Conservation (phyloP, 2,113 vertebrate genomes). For the Myiozetetes cayanensis region DNA sequence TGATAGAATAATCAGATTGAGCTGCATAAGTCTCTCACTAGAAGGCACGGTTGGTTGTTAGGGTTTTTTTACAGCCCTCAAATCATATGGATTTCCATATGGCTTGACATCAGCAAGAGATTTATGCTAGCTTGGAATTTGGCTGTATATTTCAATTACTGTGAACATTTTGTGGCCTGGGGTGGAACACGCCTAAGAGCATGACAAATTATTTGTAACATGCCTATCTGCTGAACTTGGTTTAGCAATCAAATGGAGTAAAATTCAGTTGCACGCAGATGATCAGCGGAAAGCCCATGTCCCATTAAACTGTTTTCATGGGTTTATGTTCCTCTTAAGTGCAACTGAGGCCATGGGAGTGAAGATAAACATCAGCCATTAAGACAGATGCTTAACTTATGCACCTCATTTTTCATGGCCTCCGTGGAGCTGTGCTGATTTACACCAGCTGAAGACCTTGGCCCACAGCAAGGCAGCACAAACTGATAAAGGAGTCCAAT, state of each 20-base stretch:
- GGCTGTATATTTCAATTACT: constrained; percentile 60
- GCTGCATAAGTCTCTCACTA: not conserved
- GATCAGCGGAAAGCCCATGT: constrained; percentile 45
- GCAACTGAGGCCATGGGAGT: constrained; percentile 45
- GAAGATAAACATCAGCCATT: constrained; percentile 58
- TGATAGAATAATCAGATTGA: constrained; percentile 38
- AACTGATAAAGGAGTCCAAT: constrained; percentile 7
- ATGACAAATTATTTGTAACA: constrained; percentile 61
- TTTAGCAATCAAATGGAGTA: constrained; percentile 32
- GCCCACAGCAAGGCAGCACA: constrained; percentile 19
- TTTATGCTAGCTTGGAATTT: constrained; percentile 62
- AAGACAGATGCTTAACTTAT: constrained; percentile 58
- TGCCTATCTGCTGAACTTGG: constrained; percentile 33
- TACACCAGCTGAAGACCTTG: constrained; percentile 47
- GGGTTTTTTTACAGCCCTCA: not conserved
- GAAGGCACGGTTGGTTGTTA: not conserved
- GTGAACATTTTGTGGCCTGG: constrained; percentile 53
- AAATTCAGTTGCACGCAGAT: constrained; percentile 34
- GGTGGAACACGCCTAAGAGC: constrained; percentile 17
- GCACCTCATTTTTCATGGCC: constrained; percentile 61
- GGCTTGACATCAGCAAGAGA: constrained; percentile 51
- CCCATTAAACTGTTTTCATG: constrained; percentile 49
- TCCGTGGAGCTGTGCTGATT: constrained; percentile 10
- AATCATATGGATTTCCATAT: constrained; percentile 56
- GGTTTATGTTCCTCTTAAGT: constrained; percentile 49